Conservation (phyloP, 2,888 invertebrate genomes). For the Ametastegia equiseti region DNA sequence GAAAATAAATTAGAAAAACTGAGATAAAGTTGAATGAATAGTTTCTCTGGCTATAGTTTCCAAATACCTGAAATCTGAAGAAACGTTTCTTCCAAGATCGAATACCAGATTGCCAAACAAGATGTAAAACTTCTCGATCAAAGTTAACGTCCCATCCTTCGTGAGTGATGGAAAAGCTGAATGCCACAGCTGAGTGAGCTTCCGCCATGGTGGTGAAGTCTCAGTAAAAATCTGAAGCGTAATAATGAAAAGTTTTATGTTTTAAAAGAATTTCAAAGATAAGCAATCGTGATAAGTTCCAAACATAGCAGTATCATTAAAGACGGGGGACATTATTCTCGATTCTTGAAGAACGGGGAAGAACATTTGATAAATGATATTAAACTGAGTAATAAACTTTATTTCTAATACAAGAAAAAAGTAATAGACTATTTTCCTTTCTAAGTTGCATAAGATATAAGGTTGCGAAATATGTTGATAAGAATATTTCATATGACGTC, state of each 20-base stretch:
- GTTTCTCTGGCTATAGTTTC: background rate
- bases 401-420: no score
- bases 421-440: background rate
- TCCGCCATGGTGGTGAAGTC: constrained; percentile 88
- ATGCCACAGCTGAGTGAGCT: constrained; percentile 98
- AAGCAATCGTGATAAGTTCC: no score
- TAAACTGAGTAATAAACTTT: no score
- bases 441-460: background rate
- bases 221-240: constrained; percentile 15
- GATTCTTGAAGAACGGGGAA: background rate
- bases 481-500: background rate
- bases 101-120: constrained; percentile 96
- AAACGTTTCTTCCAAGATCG: constrained; percentile 97
- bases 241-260: background rate
- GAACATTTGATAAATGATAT: no score
- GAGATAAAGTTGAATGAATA: background rate
- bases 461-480: background rate
- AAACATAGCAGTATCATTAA: background rate
- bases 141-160: constrained; percentile 99
- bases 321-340: background rate
- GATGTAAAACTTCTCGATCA: constrained; percentile 95
- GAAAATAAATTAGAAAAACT: background rate
- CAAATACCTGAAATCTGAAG: constrained; percentile 90
- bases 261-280: no score
- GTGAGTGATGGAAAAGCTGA: constrained; percentile 97